Evolutionary conservation across 2,797 vertebrate genomes (phyloP), one percentile per base, ranked within the genome.

Genomic region (Hephaestus fuliginosus): DNA sequence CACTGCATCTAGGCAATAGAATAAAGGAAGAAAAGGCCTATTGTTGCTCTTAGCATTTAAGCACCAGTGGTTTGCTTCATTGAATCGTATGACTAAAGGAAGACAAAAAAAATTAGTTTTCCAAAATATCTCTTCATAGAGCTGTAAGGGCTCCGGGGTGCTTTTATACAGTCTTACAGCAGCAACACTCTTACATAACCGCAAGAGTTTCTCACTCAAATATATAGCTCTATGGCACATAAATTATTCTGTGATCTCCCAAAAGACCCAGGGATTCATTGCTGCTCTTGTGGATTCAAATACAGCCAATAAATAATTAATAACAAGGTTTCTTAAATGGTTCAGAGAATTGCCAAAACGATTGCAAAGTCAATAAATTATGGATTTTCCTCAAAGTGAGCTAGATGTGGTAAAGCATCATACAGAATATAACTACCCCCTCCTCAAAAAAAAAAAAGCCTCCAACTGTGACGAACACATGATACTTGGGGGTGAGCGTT

Each of bases 191-290:
- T 93, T 89, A 88, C 80, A 83, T 92, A 93, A 93, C 72, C 0
- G 33, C 76, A 67, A 77, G 66, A 78, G 53, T 78, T 76, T 81
- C 80, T 77, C 78, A 66, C 71, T 90, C 61, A 79, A 73, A 87
- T 79, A 81, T 74, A 87, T 65, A 78, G 66, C 80, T 81, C 72
- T 36, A 28, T 70, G 14, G 70, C 62, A 67, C 74, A 89, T 88
- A 20, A 90, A 91, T 91, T 86, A 90, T 89, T 90, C 85, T 83
- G 74, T 78, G 70, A 86, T 89, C 67, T 88, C 76, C 74, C 73
- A 49, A 81, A 81, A 88, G 80, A 71, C 51, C 25, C 58, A 72
- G 57, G 76, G 64, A 80, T 78, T 49, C 41, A 67, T 60, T 3
- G 43, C 74, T 66, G 69, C 79, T 77, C 75, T 75, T 83, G 55